Base-by-base conservation (phyloP, 2,113 vertebrate genomes). In the Hippocampus guttulatus region DNA sequence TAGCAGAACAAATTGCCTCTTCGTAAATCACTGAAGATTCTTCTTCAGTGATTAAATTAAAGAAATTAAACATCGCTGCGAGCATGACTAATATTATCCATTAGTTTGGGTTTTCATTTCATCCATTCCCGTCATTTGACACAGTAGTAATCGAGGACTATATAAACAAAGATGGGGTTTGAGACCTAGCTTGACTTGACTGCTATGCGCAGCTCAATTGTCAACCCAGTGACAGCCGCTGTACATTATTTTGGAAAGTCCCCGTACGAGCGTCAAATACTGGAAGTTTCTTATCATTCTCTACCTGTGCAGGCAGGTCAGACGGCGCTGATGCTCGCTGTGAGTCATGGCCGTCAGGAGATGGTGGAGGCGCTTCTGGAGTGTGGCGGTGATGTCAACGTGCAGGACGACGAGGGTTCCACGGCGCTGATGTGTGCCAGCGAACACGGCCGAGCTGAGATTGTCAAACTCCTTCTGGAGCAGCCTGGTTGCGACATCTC, bases 391-490 rank as follows among this genome's bases (percentile, higher is more conserved):
- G 91, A 95, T 0, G 92, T 97, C 11, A 97, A 98, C 43, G 84
- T 93, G 7, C 96, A 96, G 80, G 97, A 98, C 0, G 95, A 95
- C 0, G 96, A 98, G 23, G 96, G 96, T n/a, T 97, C 96, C 0
- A 98, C 97, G 0, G 96, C 97, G 0, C 92, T 98, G 15, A 98
- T 98, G 96, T 98, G 96, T 0, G 96, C 97, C 77, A 96, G 95
- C 0, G 96, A 98, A 75, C 96, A 97, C 0, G 95, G 97, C 16
- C 94, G 93, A 0, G 60, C 91, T 0, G 94, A 97, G 83, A 97
- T 95, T 0, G 97, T 98, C 58, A 92, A 84, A 64, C 77, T 97
- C 81, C 92, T 98, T 68, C 88, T 98, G 81, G 93, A 94, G 43
- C 95, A 95, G 87, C 92, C 94, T 0, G 87, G 89, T 40, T 98